Conservation (phyloP, 1,140 invertebrate genomes). For the Thalassaphorura encarpata region DNA sequence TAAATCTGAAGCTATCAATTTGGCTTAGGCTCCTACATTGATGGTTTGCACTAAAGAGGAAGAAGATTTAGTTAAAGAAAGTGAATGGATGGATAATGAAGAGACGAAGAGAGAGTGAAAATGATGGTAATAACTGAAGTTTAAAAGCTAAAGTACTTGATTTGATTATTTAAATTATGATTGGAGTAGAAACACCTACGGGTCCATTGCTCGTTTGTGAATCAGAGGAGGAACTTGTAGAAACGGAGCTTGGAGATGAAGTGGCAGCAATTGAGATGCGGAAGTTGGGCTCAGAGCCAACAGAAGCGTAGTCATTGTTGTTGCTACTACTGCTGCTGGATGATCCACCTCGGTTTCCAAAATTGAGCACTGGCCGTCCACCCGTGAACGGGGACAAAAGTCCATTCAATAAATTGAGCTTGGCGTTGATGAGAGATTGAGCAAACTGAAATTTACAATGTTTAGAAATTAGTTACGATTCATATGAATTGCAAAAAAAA, state of each 20-base stretch:
- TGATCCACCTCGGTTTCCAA: conserved; percentile 13
- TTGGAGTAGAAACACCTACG: conserved; percentile 32
- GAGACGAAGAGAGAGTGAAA: neutral
- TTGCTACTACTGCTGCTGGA: conserved; percentile 4
- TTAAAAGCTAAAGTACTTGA: neutral
- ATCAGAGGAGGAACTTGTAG: conserved; percentile 4
- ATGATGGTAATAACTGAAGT: neutral
- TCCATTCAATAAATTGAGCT: conserved; percentile 32
- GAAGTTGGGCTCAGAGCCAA: conserved; percentile 29
- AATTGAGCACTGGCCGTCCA: conserved; percentile 29
- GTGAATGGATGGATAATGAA: neutral
- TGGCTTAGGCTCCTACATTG: neutral
- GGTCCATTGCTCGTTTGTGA: conserved; percentile 20
- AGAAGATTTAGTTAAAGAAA: neutral
- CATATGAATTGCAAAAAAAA: neutral
- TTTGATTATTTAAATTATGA: conserved; percentile 3
- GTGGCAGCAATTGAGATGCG: conserved; percentile 27
- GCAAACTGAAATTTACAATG: conserved; percentile 29
- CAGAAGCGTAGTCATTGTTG: neutral
- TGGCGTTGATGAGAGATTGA: conserved; percentile 31
- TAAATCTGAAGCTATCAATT: too few species aligned
- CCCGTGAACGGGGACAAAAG: conserved; percentile 32
- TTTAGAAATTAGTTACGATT: neutral
- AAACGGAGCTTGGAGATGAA: conserved; percentile 11
- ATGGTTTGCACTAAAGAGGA: neutral